Base-by-base conservation (phyloP, 2,113 vertebrate species). In the Heptranchias perlo region DNA sequence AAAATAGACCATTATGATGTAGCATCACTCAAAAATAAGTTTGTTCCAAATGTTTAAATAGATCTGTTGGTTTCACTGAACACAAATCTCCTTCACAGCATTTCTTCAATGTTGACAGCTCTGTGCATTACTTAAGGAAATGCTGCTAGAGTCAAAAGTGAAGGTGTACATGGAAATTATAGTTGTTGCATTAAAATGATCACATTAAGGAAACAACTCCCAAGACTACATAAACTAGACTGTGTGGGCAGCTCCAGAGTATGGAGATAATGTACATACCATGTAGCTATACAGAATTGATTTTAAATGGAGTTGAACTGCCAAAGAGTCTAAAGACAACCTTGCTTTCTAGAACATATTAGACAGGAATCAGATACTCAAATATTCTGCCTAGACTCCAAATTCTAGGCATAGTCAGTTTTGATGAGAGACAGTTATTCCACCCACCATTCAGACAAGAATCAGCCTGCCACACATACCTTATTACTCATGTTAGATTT, bases 401-500 rank as follows among this genome's bases (percentile, higher is more conserved):
- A 31, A 52, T 49, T 84, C 21, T 84, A 84, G 78, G 6, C 58
- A 7, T 49, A 7, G 21, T 73, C 6, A 25, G 31, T 7, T 47
- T 84, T 49, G 82, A 86, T 23, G 14, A 21, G 47, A n/a, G 10
- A 14, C 44, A 23, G 23, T 89, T 89, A 18, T 39, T 35, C 87
- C 47, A 82, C 13, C 44, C 39, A 47, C 49, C 25, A 6, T 92
- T 65, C 25, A 47, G n/a, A 4, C 21, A 25, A 64, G 61, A 16
- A 49, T 47, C 93, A 73, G 47, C 18, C 28, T 73, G 58, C 86
- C 16, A 18, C 54, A 96, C 96, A 96, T 97, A 99, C 99, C 98
- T 98, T 97, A 96, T 97, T 98, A 96, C 98, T 99, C 97, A 99
- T 98, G 96, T 99, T 99, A 96, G 98, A 98, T 96, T 99, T 99